Percentiles rank a stretch among this genome's conserved stretches.
These are phyloP conservation scores for Octomys mimax DNA, from an alignment of 2,797 vertebrate species.

Conservation along the genomic window DNA sequence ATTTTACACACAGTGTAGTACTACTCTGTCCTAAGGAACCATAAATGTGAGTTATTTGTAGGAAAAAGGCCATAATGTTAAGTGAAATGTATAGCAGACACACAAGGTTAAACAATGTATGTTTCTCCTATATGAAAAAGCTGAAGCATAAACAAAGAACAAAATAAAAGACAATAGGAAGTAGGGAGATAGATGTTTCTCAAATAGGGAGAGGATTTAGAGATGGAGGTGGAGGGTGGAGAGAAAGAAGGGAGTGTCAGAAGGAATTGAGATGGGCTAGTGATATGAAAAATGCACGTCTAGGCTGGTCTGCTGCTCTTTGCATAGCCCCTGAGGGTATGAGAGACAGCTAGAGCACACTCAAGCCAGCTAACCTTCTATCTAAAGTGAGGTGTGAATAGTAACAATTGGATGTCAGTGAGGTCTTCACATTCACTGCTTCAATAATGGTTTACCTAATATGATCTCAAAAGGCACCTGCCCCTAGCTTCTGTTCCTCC, in stretches of 20 bases:
- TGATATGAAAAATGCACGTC: neutral
- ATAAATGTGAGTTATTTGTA: neutral
- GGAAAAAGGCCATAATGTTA: neutral
- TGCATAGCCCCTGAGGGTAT: neutral
- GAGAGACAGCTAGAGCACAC: neutral
- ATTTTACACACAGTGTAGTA: neutral
- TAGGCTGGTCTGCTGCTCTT: neutral
- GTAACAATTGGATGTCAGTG: neutral
- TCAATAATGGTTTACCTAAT: neutral
- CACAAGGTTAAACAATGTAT: neutral
- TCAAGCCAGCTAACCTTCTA: too few relatives aligned
- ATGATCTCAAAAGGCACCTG: neutral
- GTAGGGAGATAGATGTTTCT: neutral
- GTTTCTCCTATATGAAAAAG: neutral
- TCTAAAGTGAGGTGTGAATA: neutral
- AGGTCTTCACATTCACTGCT: neutral
- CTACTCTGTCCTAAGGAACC: neutral
- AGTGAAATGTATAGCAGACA: neutral
- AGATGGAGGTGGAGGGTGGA: neutral
- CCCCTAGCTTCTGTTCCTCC: neutral
- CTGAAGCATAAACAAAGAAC: neutral
- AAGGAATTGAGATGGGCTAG: neutral
- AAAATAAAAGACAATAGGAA: neutral
- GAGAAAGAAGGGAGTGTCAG: neutral
- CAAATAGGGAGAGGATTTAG: neutral